Evolutionary conservation across 2,113 vertebrate species (phyloP).

Genomic region (Zosterops japonicus): DNA sequence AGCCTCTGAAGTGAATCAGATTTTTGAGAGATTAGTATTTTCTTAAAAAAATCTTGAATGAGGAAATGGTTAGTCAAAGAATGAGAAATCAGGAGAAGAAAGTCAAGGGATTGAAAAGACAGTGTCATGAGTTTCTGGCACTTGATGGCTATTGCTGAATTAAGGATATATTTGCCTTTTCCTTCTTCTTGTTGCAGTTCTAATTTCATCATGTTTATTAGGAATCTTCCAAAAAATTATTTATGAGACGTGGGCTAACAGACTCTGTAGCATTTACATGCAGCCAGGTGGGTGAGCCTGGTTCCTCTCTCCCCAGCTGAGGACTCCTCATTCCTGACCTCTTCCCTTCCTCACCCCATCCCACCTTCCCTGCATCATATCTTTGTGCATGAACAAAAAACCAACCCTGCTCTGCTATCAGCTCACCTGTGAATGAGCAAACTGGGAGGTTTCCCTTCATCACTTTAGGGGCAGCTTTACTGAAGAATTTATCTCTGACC

Average conservation of each 20-base stretch:
- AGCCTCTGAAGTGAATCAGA: neutral
- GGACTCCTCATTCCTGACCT: neutral
- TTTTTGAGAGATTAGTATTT: neutral
- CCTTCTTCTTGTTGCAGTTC: neutral
- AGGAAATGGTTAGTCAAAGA: neutral
- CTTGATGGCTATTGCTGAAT: neutral
- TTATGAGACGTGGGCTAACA: neutral
- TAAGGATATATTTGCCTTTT: neutral
- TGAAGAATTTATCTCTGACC: conserved; percentile 69
- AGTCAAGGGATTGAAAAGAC: neutral
- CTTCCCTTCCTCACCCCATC: neutral
- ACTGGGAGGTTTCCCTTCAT: conserved; percentile 34
- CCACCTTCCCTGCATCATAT: neutral
- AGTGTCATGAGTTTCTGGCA: neutral
- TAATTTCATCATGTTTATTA: neutral
- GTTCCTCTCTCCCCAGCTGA: neutral
- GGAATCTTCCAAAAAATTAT: neutral
- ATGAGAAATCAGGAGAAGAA: neutral
- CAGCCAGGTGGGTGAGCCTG: neutral
- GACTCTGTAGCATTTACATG: neutral
- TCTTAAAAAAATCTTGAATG: neutral
- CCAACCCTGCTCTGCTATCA: neutral
- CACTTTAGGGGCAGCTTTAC: conserved; percentile 4
- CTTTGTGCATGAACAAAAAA: neutral
- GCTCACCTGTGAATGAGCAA: conserved; percentile 11